These are phyloP conservation scores for Falco biarmicus DNA, from an alignment of 2,797 vertebrate species.

Conservation along the genomic window DNA sequence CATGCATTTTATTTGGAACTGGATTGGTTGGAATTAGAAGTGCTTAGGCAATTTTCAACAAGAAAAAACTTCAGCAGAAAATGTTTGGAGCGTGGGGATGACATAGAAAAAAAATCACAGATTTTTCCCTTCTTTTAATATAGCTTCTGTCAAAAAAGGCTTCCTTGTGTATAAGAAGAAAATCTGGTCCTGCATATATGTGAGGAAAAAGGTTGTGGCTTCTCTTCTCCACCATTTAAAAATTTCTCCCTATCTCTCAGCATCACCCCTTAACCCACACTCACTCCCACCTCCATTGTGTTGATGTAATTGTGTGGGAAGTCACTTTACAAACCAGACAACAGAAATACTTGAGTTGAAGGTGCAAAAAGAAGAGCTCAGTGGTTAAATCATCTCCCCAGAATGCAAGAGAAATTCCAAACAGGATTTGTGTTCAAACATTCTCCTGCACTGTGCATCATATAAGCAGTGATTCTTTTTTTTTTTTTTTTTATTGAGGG, in stretches of 20 bases:
- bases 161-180: not conserved
- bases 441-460: not conserved
- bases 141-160: not conserved
- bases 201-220: not conserved
- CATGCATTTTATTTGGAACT: not conserved
- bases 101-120: rapidly evolving
- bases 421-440: not conserved
- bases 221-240: not conserved
- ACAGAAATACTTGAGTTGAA: not conserved
- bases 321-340: not conserved
- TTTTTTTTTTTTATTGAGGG: no score
- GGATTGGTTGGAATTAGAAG: not conserved
- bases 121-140: not conserved
- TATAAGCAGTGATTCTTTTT: not conserved
- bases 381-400: not conserved
- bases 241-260: not conserved
- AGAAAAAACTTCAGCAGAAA: not conserved
- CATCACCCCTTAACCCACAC: rapidly evolving
- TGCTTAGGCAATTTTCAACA: not conserved
- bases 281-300: not conserved
- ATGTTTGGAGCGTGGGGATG: rapidly evolving
- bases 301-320: not conserved
- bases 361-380: not conserved
- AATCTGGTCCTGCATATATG: not conserved
- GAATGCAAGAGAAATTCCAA: not conserved